Evolutionary conservation across 1,140 invertebrate species (phyloP), one percentile per base, ranked within the genome.

Genomic region (Dufourea novaeangliae): DNA sequence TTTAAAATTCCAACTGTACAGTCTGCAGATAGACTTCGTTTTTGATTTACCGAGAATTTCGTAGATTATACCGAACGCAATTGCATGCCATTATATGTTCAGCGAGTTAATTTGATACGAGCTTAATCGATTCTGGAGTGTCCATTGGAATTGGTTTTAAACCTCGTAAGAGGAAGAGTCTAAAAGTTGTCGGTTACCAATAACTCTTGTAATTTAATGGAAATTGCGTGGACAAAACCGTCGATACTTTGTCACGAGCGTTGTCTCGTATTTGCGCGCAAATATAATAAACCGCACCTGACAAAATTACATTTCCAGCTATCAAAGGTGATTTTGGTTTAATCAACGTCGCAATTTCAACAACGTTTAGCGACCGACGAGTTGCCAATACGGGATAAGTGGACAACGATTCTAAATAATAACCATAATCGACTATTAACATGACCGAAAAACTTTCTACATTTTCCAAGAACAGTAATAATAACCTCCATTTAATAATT

Each of bases 301-400:
- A n/a, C 20, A n/a, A 74, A 74, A 74, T 74, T 74, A 74, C 63
- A 67, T 67, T 41, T 25, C 37, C 62, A 41, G 46, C 8, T 67
- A 56, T 74, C 62, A 74, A 74, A 74, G 72, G 72, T 39, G 63
- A 56, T 41, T 67, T 20, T 37, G 17, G n/a, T 74, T 74, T 67
- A 74, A 67, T 67, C 62, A 52, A 27, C 25, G 62, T 67, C 50
- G 32, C 72, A 34, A 56, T 68, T 68, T 37, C 63, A 57, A 54
- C 34, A n/a, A 44, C 50, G 50, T 2, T 14, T 14, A 8, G 39
- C 1, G 37, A 22, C 50, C 32, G 57, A 32, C 52, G 27, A 12
- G 22, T 37, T n/a, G 20, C 20, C 27, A 7, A 29, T 52, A 56
- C n/a, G 12, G 1, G 8, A n/a, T n/a, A n/a, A n/a, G n/a, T n/a